Percentiles rank a stretch among this genome's conserved stretches.
Conservation (phyloP, 1,140 invertebrate species). For the Batillaria attramentaria region DNA sequence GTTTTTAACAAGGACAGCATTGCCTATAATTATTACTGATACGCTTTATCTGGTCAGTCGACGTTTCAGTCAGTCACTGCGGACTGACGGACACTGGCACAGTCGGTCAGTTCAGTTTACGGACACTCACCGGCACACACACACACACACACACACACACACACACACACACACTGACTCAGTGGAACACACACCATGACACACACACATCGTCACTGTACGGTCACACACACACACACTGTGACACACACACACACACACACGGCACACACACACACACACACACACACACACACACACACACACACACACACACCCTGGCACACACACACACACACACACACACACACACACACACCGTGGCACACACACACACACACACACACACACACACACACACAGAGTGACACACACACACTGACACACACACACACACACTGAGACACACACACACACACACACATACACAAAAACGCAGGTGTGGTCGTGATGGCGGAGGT, state of each 20-base stretch:
- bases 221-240: background rate
- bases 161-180: background rate
- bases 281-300: background rate
- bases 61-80: no score
- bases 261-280: background rate
- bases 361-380: background rate
- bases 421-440: constrained; percentile 15
- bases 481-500: no score
- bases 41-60: no score
- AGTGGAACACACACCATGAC: background rate
- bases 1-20: no score
- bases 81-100: no score
- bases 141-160: constrained; percentile 2
- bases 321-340: constrained; percentile 14
- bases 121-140: background rate
- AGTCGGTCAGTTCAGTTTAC: no score
- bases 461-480: background rate
- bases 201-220: background rate
- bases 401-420: background rate
- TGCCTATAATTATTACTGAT: no score
- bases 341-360: constrained; percentile 16
- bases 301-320: background rate
- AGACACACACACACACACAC: constrained; percentile 1
- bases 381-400: constrained; percentile 1
- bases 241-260: background rate